Evolutionary conservation across 2,797 vertebrate species (phyloP).

Genomic region (Ibycter americanus): DNA sequence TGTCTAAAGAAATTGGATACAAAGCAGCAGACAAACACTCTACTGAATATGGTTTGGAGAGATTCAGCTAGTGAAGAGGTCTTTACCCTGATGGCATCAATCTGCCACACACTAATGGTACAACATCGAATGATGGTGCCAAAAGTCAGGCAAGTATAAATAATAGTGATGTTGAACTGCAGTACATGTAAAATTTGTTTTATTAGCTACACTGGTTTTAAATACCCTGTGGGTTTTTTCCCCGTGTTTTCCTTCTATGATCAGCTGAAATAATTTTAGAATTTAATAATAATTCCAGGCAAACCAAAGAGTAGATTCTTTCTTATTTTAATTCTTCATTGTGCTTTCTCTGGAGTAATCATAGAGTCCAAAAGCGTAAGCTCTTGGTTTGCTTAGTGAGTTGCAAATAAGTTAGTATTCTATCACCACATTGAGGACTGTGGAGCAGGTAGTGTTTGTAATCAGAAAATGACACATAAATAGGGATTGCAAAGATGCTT

Average conservation of each 20-base stretch:
- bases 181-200: not conserved
- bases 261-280: not conserved
- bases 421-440: not conserved
- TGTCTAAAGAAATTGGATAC: slow-evolving; percentile 95
- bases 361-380: not conserved
- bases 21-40: slow-evolving; percentile 93
- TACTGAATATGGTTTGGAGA: slow-evolving; percentile 95
- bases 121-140: slow-evolving; percentile 99
- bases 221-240: not conserved
- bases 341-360: not conserved
- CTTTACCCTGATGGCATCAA: slow-evolving; percentile 95
- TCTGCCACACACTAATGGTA: slow-evolving; percentile 98
- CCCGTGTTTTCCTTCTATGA: not conserved
- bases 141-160: slow-evolving; percentile 88
- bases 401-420: not conserved
- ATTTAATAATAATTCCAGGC: not conserved
- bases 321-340: not conserved
- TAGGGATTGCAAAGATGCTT: not conserved
- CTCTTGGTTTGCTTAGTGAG: not conserved
- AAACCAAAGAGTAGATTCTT: not conserved
- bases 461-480: not conserved
- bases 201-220: not conserved
- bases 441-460: not conserved
- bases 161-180: not conserved
- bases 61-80: slow-evolving; percentile 95